Conservation (phyloP, 2,888 invertebrate genomes). For the Tiphia femorata region DNA sequence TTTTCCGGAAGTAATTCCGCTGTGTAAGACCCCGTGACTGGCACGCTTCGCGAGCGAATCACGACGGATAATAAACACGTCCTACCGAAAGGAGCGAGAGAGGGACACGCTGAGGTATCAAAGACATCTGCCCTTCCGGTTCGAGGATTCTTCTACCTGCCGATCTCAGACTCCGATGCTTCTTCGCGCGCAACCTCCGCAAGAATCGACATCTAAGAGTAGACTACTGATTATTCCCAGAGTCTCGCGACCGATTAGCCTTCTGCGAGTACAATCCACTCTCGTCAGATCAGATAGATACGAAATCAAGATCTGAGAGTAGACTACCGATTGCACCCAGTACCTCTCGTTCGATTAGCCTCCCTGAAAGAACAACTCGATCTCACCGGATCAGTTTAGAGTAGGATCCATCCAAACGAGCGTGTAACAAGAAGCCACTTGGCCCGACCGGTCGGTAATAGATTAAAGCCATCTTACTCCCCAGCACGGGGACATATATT, state of each 20-base stretch:
- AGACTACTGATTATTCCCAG: no score
- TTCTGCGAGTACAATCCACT: constrained; percentile 7
- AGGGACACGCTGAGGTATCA: neutral
- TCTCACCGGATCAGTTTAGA: constrained; percentile 33
- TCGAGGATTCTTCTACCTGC: no score
- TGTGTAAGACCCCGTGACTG: constrained; percentile 26
- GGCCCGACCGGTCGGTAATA: constrained; percentile 60
- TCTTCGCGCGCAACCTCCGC: no score
- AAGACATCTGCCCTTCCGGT: constrained; percentile 39
- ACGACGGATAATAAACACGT: constrained; percentile 26
- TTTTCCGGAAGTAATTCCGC: constrained; percentile 42
- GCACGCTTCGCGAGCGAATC: constrained; percentile 25
- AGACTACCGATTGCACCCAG: no score
- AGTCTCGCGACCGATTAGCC: no score
- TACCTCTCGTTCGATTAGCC: no score
- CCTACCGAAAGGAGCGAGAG: neutral
- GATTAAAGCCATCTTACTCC: constrained; percentile 65
- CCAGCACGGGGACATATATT: constrained; percentile 53
- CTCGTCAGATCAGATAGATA: no score
- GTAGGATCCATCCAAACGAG: constrained; percentile 40
- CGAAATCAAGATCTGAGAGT: no score
- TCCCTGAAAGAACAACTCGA: neutral
- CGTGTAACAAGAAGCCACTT: constrained; percentile 67
- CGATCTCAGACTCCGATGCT: no score
- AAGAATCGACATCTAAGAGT: no score